Conservation (phyloP, 2,888 invertebrate genomes). For the Idaea dimidiata region DNA sequence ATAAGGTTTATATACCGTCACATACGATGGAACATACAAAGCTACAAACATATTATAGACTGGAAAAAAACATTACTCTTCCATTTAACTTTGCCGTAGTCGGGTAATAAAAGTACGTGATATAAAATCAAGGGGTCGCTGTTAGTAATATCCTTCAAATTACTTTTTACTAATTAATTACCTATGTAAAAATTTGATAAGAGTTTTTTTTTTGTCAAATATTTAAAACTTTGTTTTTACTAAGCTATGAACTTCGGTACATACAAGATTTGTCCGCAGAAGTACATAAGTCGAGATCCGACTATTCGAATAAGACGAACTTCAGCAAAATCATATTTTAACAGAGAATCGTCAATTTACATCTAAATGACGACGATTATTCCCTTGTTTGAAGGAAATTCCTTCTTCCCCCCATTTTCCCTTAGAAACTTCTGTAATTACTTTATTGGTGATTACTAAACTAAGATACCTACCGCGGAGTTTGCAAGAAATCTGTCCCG, state of each 20-base stretch:
- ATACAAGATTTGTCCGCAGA: constrained; percentile 37
- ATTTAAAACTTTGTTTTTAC: too few species aligned
- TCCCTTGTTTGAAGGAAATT: constrained; percentile 66
- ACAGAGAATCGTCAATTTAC: constrained; percentile 61
- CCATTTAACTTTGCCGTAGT: too few species aligned
- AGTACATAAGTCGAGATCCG: constrained; percentile 61
- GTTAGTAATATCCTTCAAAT: too few species aligned
- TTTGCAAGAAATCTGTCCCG: constrained; percentile 41
- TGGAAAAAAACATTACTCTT: too few species aligned
- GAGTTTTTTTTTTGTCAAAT: not conserved
- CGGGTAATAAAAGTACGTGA: too few species aligned
- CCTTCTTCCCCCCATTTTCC: constrained; percentile 47
- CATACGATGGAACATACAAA: too few species aligned
- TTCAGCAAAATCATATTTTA: constrained; percentile 53
- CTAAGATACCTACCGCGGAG: constrained; percentile 44
- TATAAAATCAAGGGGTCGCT: too few species aligned
- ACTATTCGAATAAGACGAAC: constrained; percentile 49
- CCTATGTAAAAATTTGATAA: too few species aligned
- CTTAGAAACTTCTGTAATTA: constrained; percentile 50
- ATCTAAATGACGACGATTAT: constrained; percentile 71
- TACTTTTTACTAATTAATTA: too few species aligned
- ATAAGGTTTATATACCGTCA: too few species aligned
- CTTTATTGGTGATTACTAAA: constrained; percentile 54
- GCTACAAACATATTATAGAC: too few species aligned
- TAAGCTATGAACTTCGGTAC: not conserved